phyloP scores from a whole-genome alignment of 2,888 invertebrate genomes.

The Leucophenga montana region DNA sequence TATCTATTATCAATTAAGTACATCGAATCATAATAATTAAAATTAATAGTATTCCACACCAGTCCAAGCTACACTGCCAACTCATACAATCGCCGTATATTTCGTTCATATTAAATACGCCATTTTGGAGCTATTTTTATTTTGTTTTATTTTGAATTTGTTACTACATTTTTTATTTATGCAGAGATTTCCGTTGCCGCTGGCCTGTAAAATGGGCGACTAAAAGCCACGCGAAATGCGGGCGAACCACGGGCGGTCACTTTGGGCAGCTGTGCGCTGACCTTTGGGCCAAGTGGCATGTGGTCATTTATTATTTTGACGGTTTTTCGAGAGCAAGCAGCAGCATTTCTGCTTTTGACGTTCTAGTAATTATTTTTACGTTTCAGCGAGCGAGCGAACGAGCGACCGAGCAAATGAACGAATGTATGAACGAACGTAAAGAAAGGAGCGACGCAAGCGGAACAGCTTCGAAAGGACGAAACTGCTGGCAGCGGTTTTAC shows the following conservation, averaged over 20 bases:
- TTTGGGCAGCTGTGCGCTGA: neutral
- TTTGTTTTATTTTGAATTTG: neutral
- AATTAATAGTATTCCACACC: too few species aligned
- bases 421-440: slow-evolving; percentile 35
- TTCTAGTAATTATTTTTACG: slow-evolving; percentile 57
- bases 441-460: slow-evolving; percentile 27
- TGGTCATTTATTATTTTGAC: slow-evolving; percentile 58
- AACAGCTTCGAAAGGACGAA: neutral
- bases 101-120: neutral
- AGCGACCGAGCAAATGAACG: too few species aligned
- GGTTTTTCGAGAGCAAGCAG: slow-evolving; percentile 7
- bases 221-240: neutral
- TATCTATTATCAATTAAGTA: too few species aligned
- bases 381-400: slow-evolving; percentile 34
- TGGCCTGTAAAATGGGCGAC: neutral
- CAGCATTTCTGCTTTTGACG: slow-evolving; percentile 53
- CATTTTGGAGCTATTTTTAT: neutral
- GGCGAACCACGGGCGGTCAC: neutral
- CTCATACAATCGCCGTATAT: neutral
- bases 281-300: slow-evolving; percentile 28
- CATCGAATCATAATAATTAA: too few species aligned
- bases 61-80: neutral
- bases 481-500: neutral
- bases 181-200: neutral
- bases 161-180: neutral